Conservation (phyloP, 2,113 vertebrate genomes). For the Galbula dea region DNA sequence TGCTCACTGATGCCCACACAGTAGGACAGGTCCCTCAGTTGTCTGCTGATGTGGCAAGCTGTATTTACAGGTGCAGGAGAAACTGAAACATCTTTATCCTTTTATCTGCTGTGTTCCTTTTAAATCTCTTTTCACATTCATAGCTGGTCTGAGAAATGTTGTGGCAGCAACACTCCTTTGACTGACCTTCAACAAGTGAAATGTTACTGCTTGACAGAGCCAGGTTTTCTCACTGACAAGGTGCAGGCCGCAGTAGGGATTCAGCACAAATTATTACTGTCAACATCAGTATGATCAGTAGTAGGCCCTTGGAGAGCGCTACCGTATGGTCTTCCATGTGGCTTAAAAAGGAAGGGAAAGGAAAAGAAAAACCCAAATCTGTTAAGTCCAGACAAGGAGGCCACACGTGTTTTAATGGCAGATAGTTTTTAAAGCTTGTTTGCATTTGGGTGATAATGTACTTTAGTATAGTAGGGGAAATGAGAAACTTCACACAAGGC, state of each 20-base stretch:
- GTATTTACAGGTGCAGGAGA: not conserved
- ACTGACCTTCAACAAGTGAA: not conserved
- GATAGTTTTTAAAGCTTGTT: conserved; percentile 59
- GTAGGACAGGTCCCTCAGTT: not conserved
- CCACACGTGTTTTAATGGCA: conserved; percentile 50
- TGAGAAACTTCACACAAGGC: conserved; percentile 64
- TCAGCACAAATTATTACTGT: not conserved
- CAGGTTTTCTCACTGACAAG: not conserved
- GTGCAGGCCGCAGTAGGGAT: not conserved
- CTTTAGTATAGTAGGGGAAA: conserved; percentile 48
- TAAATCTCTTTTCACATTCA: not conserved
- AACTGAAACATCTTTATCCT: not conserved
- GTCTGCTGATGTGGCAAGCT: not conserved
- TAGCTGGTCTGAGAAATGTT: not conserved
- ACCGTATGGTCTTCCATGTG: not conserved
- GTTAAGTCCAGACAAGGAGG: not conserved
- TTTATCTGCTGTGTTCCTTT: not conserved
- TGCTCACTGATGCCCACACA: not conserved
- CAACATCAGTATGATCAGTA: not conserved
- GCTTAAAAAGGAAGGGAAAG: not conserved
- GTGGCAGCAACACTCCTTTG: not conserved
- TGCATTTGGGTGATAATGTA: conserved; percentile 57
- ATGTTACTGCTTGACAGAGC: not conserved
- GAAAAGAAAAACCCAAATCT: not conserved
- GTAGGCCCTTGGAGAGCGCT: not conserved